These are phyloP conservation scores for Leptothorax acervorum DNA, from an alignment of 2,888 invertebrate species.

Conservation along the genomic window DNA sequence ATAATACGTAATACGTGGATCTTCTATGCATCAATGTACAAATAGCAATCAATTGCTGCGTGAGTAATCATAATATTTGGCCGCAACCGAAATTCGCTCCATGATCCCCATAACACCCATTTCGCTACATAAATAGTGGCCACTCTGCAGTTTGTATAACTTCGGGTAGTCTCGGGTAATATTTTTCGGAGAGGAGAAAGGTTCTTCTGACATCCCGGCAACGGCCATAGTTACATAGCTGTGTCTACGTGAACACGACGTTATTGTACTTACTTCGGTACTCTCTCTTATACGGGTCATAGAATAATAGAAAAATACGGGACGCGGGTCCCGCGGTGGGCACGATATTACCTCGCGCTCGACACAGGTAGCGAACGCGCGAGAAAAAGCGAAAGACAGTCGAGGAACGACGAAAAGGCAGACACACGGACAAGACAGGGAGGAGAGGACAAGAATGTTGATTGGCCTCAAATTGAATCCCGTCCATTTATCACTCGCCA, in stretches of 20 bases:
- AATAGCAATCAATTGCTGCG: constrained; percentile 27
- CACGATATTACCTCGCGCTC: constrained; percentile 48
- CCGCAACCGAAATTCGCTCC: constrained; percentile 20
- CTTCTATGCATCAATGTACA: constrained; percentile 14
- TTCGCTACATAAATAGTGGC: constrained; percentile 22
- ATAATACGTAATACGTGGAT: constrained; percentile 5
- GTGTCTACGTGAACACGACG: constrained; percentile 63
- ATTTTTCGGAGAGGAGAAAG: constrained; percentile 47
- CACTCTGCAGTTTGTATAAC: neutral
- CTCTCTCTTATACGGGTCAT: constrained; percentile 41
- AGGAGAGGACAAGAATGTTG: constrained; percentile 83
- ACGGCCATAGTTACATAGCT: constrained; percentile 4
- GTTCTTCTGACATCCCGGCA: constrained; percentile 30
- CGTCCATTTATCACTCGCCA: constrained; percentile 82
- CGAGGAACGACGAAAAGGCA: constrained; percentile 71
- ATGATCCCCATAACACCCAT: constrained; percentile 8
- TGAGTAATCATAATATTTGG: constrained; percentile 47
- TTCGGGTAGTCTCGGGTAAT: constrained; percentile 15
- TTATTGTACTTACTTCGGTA: constrained; percentile 64
- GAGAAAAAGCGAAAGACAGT: constrained; percentile 76
- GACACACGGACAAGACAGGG: constrained; percentile 70
- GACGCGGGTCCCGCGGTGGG: constrained; percentile 12
- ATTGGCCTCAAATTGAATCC: constrained; percentile 84
- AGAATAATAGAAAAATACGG: constrained; percentile 54
- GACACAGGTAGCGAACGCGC: constrained; percentile 76